Conservation (phyloP, 2,888 invertebrate genomes). For the Augochlorella aurata region DNA sequence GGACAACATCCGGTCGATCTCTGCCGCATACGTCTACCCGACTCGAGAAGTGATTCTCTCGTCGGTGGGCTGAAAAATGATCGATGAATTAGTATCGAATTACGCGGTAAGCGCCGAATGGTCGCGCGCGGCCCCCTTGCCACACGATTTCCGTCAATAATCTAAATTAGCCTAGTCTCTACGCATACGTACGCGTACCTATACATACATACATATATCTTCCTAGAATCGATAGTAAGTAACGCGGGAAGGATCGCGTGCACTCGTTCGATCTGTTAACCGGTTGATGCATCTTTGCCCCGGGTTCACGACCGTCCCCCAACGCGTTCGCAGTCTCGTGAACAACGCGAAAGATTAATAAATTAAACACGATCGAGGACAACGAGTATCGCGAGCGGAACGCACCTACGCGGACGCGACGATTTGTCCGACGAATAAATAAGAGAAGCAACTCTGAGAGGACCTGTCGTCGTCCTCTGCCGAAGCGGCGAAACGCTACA, state of each 20-base stretch:
- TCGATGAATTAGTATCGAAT: not conserved
- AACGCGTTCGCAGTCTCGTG: not conserved
- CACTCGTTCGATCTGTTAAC: slow-evolving; percentile 14
- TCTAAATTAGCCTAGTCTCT: slow-evolving; percentile 25
- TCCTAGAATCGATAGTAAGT: slow-evolving; percentile 22
- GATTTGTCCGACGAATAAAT: not conserved
- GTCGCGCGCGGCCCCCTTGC: not conserved
- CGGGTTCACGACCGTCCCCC: not conserved
- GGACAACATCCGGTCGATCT: not conserved
- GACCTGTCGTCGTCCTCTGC: not conserved
- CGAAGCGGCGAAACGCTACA: not conserved
- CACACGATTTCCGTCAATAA: slow-evolving; percentile 13
- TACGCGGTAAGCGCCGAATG: not conserved
- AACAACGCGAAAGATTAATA: not conserved
- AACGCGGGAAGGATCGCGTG: slow-evolving; percentile 19
- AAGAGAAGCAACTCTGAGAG: not conserved
- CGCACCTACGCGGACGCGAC: not conserved
- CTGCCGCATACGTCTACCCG: not conserved
- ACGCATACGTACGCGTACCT: slow-evolving; percentile 14
- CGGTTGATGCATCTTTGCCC: not conserved
- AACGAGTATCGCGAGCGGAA: not conserved
- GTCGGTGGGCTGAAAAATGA: not conserved
- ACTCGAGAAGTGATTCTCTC: not conserved
- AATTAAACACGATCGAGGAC: not conserved
- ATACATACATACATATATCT: slow-evolving; percentile 28